Base-by-base conservation (phyloP, 23 tunicate species). In the Aplidium turbinatum region DNA sequence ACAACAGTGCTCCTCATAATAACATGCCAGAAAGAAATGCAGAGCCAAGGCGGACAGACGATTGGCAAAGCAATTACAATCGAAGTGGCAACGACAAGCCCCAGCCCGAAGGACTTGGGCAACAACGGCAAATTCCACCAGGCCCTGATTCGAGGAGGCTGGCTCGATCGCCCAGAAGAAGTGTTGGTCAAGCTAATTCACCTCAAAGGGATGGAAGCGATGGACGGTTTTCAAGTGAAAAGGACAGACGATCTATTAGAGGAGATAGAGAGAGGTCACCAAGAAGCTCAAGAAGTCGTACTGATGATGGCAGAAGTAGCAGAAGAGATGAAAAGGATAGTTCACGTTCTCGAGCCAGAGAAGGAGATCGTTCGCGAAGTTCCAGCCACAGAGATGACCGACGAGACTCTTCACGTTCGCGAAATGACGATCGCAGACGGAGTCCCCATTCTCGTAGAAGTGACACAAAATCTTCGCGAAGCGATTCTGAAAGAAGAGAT, bases 251-350 rank as follows among this genome's bases (percentile, higher is more conserved):
- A 16, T 20, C 68, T 5, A n/a, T n/a, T n/a, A 60, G 36, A 30
- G 67, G 19, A 4, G 67, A 60, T 11, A 24, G 50, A 19, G 72
- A 36, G 23, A 65, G 48, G 28, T 65, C 72, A 18, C 72, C 72
- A 4, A 21, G 23, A 38, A 11, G 60, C 22, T 54, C 60, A 11
- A 27, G 67, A 26, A 36, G 36, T 27, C 13, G 35, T 7, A n/a
- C 9, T 29, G 9, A 38, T 16, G 36, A 60, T 60, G 7, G 24
- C 4, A 42, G 48, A 42, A 13, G 13, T 42, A 13, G 9, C 13
- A 42, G 48, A 9, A 60, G 35, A 30, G 67, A 60, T 4, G 67
- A 60, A 9, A 11, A 38, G 4, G 50, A 42, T 9, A 16, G 50
- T 16, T 11, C 11, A 42, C 11, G 50, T 9, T 42, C 50, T 42